phyloP scores from a whole-genome alignment of 2,113 vertebrate species.

The Podilymbus podiceps region DNA sequence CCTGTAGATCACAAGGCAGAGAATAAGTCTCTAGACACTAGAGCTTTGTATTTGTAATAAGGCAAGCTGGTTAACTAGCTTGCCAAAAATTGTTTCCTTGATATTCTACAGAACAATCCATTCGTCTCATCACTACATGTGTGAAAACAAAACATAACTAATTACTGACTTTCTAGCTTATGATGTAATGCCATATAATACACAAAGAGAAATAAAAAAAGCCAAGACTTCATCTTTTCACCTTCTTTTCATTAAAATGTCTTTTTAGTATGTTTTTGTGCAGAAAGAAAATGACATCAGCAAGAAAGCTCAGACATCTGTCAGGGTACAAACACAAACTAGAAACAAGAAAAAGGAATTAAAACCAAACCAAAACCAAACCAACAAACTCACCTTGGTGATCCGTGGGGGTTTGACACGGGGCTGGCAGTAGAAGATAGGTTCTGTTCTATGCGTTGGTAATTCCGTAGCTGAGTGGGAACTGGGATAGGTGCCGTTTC shows the following conservation, averaged over 20 bases:
- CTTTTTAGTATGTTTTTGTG: neutral
- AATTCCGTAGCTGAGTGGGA: constrained; percentile 94
- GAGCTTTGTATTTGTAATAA: constrained; percentile 4
- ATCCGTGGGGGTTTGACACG: constrained; percentile 81
- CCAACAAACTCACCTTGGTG: constrained; percentile 83
- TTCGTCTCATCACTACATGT: neutral
- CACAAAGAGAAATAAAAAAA: neutral
- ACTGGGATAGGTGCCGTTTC: constrained; percentile 93
- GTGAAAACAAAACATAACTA: constrained; percentile 22
- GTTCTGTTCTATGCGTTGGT: constrained; percentile 97
- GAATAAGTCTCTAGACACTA: neutral
- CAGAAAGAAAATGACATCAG: neutral
- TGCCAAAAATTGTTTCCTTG: constrained; percentile 9
- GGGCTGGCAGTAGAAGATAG: constrained; percentile 85
- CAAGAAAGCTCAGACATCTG: neutral
- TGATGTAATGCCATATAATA: neutral
- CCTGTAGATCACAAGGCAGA: neutral
- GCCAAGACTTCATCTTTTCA: constrained; percentile 15
- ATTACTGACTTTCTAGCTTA: constrained; percentile 8
- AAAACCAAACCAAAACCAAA: neutral
- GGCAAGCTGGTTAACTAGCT: neutral
- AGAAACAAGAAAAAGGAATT: neutral
- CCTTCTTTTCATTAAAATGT: neutral
- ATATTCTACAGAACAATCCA: constrained; percentile 1
- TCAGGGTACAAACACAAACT: neutral